phyloP scores from a whole-genome alignment of 2,797 vertebrate species.

The Lemur catta region DNA sequence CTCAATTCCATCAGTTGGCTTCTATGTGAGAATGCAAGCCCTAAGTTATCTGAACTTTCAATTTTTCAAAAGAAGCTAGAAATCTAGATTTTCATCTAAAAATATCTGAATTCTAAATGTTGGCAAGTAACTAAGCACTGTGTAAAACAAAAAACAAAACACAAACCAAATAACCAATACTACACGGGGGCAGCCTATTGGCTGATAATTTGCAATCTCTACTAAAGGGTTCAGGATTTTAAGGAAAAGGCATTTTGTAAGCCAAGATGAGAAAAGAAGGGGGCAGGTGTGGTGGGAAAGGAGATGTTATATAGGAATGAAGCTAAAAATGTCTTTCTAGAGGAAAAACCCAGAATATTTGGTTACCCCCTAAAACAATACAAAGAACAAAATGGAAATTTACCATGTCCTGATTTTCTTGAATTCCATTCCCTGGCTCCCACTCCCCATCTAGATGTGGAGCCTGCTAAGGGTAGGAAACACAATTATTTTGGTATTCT shows the following conservation, averaged over 20 bases:
- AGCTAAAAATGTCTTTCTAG: not conserved
- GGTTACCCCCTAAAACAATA: not conserved
- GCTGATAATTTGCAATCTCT: not conserved
- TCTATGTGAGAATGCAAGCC: not conserved
- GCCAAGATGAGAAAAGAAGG: not conserved
- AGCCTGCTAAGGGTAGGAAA: not conserved
- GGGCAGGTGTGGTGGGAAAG: not conserved
- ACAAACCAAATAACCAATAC: constrained; percentile 12
- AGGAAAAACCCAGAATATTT: not conserved
- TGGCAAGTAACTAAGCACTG: not conserved
- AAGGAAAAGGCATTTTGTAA: not conserved
- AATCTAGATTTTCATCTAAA: constrained; percentile 14
- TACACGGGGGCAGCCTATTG: not conserved
- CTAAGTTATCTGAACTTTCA: not conserved
- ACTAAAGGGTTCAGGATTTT: not conserved
- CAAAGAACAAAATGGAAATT: not conserved
- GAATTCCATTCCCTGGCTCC: not conserved
- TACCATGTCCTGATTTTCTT: not conserved
- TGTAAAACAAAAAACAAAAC: constrained; percentile 21
- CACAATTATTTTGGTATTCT: not conserved
- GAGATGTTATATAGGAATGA: not conserved
- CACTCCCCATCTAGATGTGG: not conserved
- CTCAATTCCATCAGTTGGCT: not conserved
- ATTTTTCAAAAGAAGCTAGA: constrained; percentile 18
- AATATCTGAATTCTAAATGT: constrained; percentile 33